Percentiles rank a stretch among this genome's conserved stretches.
Conservation (phyloP, 1,140 invertebrate genomes). For the Cephus cinctus region DNA sequence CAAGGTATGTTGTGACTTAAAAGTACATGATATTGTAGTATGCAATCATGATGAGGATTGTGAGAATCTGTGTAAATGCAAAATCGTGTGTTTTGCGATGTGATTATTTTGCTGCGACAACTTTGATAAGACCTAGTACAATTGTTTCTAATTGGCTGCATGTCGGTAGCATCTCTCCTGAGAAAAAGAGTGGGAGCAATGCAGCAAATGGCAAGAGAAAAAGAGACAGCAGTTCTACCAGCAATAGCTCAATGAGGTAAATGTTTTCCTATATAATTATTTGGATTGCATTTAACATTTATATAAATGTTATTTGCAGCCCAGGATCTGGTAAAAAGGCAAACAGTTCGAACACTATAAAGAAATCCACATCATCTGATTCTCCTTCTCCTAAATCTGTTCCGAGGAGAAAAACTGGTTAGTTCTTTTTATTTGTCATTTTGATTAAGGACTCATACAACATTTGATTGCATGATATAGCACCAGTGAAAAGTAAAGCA, state of each 20-base stretch:
- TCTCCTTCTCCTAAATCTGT: neutral
- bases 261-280: neutral
- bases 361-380: neutral
- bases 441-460: neutral
- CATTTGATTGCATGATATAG: neutral
- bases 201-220: neutral
- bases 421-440: neutral
- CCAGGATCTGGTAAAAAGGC: neutral
- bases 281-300: neutral
- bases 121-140: neutral
- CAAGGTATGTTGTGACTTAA: neutral
- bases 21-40: neutral
- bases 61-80: neutral
- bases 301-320: neutral
- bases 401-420: too few species aligned
- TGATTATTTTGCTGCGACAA: neutral
- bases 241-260: neutral
- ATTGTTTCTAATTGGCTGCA: neutral
- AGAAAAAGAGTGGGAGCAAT: neutral
- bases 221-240: neutral
- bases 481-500: neutral
- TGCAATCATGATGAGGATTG: neutral
- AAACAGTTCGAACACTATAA: too few species aligned
- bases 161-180: neutral
- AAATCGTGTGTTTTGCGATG: neutral